Evolutionary conservation across 2,113 vertebrate genomes (phyloP).

Genomic region (Salminus brasiliensis): DNA sequence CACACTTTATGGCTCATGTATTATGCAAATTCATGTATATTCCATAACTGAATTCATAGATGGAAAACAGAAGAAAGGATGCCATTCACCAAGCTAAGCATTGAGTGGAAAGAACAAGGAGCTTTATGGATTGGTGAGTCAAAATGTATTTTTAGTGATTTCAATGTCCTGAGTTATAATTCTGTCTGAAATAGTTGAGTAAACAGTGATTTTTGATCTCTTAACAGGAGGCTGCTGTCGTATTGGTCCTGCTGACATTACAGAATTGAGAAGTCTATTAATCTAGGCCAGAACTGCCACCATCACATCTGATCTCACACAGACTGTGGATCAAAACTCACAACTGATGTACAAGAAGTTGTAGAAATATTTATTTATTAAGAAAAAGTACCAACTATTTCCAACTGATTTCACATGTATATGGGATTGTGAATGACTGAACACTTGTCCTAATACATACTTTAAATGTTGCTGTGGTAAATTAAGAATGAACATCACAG

Average conservation of each 20-base stretch:
- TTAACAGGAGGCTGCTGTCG: slow-evolving; percentile 78
- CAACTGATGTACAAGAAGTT: slow-evolving; percentile 40
- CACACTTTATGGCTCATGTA: not conserved
- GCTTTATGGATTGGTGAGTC: slow-evolving; percentile 76
- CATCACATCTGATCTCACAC: not conserved
- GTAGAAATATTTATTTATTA: slow-evolving; percentile 69
- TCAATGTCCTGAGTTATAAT: not conserved
- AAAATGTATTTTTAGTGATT: not conserved
- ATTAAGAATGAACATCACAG: slow-evolving; percentile 21
- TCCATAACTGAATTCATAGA: slow-evolving; percentile 54
- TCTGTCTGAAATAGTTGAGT: not conserved
- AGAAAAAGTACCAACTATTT: slow-evolving; percentile 60
- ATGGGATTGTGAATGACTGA: slow-evolving; percentile 28
- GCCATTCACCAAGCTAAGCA: slow-evolving; percentile 57
- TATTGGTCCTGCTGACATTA: slow-evolving; percentile 68
- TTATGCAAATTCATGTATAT: not conserved
- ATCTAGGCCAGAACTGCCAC: not conserved
- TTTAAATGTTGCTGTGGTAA: slow-evolving; percentile 43
- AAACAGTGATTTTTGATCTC: not conserved
- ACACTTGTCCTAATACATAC: slow-evolving; percentile 33
- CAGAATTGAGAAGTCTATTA: slow-evolving; percentile 61
- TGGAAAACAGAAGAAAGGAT: slow-evolving; percentile 61
- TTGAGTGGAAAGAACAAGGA: slow-evolving; percentile 74
- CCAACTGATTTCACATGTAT: slow-evolving; percentile 48
- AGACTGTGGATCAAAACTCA: slow-evolving; percentile 20